These are phyloP conservation scores for Epinotia brunnichana DNA, from an alignment of 2,888 invertebrate species.

Conservation along the genomic window DNA sequence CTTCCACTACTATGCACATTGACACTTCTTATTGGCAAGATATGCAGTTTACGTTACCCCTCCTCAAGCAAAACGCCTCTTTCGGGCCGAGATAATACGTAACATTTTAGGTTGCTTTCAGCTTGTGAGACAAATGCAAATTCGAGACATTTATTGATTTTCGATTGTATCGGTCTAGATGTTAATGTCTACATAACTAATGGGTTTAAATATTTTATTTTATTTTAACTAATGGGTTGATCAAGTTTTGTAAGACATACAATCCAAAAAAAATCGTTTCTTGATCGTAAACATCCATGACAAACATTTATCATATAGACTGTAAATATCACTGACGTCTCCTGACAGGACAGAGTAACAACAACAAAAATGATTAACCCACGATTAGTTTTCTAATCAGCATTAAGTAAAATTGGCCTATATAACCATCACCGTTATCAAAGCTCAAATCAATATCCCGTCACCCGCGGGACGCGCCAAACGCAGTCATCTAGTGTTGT, in stretches of 20 bases:
- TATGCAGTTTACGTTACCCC: not conserved
- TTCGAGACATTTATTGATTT: not conserved
- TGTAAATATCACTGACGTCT: not conserved
- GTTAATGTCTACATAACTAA: too few species aligned
- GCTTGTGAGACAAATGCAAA: not conserved
- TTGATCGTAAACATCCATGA: too few species aligned
- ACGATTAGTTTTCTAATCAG: not conserved
- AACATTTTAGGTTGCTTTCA: not conserved
- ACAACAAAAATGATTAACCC: not conserved
- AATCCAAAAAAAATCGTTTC: too few species aligned
- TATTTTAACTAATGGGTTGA: too few species aligned
- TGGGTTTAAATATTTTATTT: too few species aligned
- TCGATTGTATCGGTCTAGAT: not conserved
- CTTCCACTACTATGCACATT: not conserved
- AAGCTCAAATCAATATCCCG: slow-evolving; percentile 30
- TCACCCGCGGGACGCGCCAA: slow-evolving; percentile 38
- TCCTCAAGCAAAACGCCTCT: not conserved
- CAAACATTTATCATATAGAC: too few species aligned
- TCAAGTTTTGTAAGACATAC: too few species aligned
- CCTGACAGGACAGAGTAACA: not conserved
- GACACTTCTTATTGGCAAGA: not conserved
- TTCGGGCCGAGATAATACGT: not conserved
- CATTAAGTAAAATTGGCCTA: slow-evolving; percentile 1
- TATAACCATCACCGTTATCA: slow-evolving; percentile 34
- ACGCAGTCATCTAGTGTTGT: too few species aligned